Evolutionary conservation across 2,797 vertebrate genomes (phyloP).

Genomic region (Hoplostethus atlanticus): DNA sequence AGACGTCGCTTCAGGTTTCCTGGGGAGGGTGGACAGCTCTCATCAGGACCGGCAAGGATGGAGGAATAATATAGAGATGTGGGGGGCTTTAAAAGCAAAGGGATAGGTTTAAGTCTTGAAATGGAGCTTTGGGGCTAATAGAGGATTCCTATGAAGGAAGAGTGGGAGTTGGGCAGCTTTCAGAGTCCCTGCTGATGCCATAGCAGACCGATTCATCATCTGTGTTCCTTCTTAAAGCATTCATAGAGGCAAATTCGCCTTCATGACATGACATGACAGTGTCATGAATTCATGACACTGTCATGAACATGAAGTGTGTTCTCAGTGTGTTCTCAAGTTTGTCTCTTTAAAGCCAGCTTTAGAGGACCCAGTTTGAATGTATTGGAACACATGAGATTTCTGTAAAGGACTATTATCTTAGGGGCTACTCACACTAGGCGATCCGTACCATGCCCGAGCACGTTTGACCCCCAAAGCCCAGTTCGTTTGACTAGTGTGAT

Average conservation of each 20-base stretch:
- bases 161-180: slow-evolving; percentile 62
- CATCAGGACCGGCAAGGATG: slow-evolving; percentile 69
- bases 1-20: slow-evolving; percentile 61
- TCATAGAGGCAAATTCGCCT: slow-evolving; percentile 47
- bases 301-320: slow-evolving; percentile 8
- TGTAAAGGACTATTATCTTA: slow-evolving; percentile 31
- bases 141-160: slow-evolving; percentile 73
- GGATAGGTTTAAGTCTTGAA: slow-evolving; percentile 74
- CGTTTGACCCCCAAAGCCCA: too few species aligned
- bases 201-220: slow-evolving; percentile 59
- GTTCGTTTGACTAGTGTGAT: too few species aligned
- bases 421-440: too few species aligned
- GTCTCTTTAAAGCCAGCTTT: slow-evolving; percentile 41
- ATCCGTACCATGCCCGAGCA: too few species aligned
- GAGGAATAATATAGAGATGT: slow-evolving; percentile 71
- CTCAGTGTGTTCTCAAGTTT: slow-evolving; percentile 57
- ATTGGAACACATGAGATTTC: slow-evolving; percentile 27
- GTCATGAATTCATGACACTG: too few species aligned
- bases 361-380: slow-evolving; percentile 29
- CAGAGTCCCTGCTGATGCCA: slow-evolving; percentile 61
- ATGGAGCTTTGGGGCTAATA: slow-evolving; percentile 74
- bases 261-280: slow-evolving; percentile 22
- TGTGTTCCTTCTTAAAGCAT: slow-evolving; percentile 50
- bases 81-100: slow-evolving; percentile 67
- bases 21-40: slow-evolving; percentile 74